phyloP scores from a whole-genome alignment of 1,140 invertebrate genomes.

The Drosophila nebulosa region DNA sequence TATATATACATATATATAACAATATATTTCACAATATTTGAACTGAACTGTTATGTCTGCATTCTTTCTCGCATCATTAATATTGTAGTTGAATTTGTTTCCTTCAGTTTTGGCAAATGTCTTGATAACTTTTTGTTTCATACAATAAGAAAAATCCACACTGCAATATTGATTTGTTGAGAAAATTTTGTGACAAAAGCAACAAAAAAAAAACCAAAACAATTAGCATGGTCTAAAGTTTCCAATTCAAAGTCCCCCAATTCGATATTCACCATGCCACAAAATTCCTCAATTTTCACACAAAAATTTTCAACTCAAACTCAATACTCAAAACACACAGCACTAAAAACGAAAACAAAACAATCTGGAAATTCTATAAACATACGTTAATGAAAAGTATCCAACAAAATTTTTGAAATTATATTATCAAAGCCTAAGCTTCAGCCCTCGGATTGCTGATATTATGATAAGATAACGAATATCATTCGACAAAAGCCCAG shows the following conservation, averaged over 20 bases:
- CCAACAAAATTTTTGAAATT: not conserved
- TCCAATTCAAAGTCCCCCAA: not conserved
- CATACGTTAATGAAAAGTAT: not conserved
- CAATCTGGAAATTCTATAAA: not conserved
- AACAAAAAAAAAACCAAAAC: not conserved
- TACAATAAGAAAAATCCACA: slow-evolving; percentile 59
- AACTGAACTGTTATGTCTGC: slow-evolving; percentile 57
- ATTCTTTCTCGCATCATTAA: slow-evolving; percentile 76
- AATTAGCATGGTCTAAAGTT: slow-evolving; percentile 40
- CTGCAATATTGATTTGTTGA: slow-evolving; percentile 80
- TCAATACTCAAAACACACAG: not conserved
- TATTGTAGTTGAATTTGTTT: slow-evolving; percentile 78
- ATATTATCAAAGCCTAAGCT: not conserved
- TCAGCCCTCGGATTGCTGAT: not conserved
- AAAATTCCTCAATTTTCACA: not conserved
- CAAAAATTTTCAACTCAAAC: not conserved
- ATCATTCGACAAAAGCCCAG: too few species aligned
- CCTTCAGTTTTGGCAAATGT: slow-evolving; percentile 45
- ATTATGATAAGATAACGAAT: not conserved
- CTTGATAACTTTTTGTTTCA: slow-evolving; percentile 19
- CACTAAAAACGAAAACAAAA: not conserved
- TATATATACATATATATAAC: slow-evolving; percentile 34
- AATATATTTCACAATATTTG: slow-evolving; percentile 16
- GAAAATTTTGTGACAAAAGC: slow-evolving; percentile 60
- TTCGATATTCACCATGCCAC: slow-evolving; percentile 9